Conservation (phyloP, 2,797 vertebrate genomes). For the Borostomias antarcticus region DNA sequence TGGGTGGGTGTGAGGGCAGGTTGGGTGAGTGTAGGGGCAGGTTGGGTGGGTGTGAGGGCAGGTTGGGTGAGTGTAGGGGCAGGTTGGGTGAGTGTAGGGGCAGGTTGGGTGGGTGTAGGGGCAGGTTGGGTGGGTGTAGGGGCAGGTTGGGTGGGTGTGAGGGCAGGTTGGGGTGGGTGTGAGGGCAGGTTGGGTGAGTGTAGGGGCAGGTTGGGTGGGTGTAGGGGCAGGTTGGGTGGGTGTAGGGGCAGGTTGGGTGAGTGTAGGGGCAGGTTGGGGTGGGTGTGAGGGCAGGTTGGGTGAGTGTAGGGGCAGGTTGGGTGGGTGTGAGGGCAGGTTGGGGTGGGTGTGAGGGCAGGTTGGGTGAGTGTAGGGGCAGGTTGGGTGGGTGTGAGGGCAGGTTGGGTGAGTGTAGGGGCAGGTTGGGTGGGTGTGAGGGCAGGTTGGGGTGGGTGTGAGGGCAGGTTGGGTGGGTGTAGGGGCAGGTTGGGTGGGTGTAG, state of each 20-base stretch:
- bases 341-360: no score
- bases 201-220: neutral
- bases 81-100: neutral
- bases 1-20: slow-evolving; percentile 26
- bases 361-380: neutral
- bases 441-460: slow-evolving; percentile 31
- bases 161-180: no score
- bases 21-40: no score
- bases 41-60: neutral
- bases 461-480: neutral
- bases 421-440: slow-evolving; percentile 14
- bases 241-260: no score
- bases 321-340: slow-evolving; percentile 29
- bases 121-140: slow-evolving; percentile 30
- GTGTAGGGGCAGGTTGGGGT: neutral
- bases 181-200: neutral
- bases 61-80: neutral
- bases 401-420: neutral
- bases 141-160: neutral
- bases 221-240: slow-evolving; percentile 27
- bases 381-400: neutral
- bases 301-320: neutral
- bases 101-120: slow-evolving; percentile 8
- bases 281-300: neutral
- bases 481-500: no score